Evolutionary conservation across 2,888 invertebrate genomes (phyloP), one percentile per base, ranked within the genome.

Genomic region (Dyspetes luteomarginatus): DNA sequence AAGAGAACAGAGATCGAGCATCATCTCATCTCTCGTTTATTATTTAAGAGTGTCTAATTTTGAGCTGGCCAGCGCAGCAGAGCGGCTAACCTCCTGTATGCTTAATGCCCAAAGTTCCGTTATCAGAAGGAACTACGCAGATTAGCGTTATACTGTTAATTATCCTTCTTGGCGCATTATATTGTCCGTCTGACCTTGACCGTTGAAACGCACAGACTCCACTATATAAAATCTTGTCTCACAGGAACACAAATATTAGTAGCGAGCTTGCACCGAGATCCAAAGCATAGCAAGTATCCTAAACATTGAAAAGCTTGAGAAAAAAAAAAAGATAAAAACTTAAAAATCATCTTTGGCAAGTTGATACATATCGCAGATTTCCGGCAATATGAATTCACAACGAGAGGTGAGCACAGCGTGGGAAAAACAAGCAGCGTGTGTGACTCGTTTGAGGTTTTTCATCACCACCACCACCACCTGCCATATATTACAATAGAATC

Each of bases 391-490:
- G 74, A 75, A 65, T 79, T 4, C 65, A 9, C 58, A 24, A 36
- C 22, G 45, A 24, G 17, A 75, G 74, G 79, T 75, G 71, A n/a
- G 69, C 30, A n/a, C n/a, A n/a, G n/a, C n/a, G n/a, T n/a, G n/a
- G 50, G 28, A 62, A 65, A 48, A 64, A 7, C 0, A 9, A 7
- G 4, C n/a, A 7, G 69, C 43, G 9, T 24, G 71, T 7, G 3
- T 55, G 19, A n/a, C n/a, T n/a, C n/a, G n/a, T n/a, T n/a, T n/a
- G n/a, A n/a, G n/a, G n/a, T n/a, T n/a, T n/a, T n/a, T n/a, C n/a
- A n/a, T n/a, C n/a, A n/a, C n/a, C n/a, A n/a, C n/a, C n/a, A n/a
- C n/a, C n/a, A n/a, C n/a, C n/a, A n/a, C n/a, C n/a, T n/a, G n/a
- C n/a, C n/a, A n/a, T n/a, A n/a, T n/a, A n/a, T n/a, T n/a, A n/a